phyloP scores from a whole-genome alignment of 2,888 invertebrate species.

The Conus canariensis region DNA sequence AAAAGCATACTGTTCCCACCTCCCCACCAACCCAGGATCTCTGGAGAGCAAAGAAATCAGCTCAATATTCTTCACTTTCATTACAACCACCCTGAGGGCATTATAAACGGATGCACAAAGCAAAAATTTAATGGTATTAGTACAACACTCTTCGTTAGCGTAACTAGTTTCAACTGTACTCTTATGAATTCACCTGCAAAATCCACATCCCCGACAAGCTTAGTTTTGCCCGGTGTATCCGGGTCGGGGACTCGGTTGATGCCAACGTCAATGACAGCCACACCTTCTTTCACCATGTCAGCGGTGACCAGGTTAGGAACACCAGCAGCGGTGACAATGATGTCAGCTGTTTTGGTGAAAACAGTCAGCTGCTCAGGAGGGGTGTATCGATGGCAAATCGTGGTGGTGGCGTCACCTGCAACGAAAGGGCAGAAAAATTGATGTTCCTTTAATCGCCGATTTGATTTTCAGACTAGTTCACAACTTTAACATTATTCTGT shows the following conservation, averaged over 20 bases:
- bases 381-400: conserved; percentile 93
- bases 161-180: no score
- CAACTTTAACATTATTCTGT: no score
- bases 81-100: no score
- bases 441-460: no score
- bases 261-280: conserved; percentile 93
- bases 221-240: conserved; percentile 83
- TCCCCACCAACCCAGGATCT: no score
- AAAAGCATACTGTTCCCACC: no score
- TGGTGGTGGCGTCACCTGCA: conserved; percentile 91
- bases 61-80: no score
- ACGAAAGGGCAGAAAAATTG: neutral
- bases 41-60: no score
- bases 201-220: conserved; percentile 92
- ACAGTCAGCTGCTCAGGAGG: conserved; percentile 87
- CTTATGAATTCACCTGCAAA: conserved; percentile 83
- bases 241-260: conserved; percentile 84
- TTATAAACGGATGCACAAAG: no score
- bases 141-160: no score
- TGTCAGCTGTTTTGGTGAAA: conserved; percentile 87
- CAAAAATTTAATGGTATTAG: no score
- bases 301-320: conserved; percentile 80
- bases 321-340: conserved; percentile 88
- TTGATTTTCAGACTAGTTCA: no score
- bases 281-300: conserved; percentile 93